A percentile compares a stretch with the other conserved stretches of the same genome.
phyloP scores from a whole-genome alignment of 2,888 invertebrate species.

The Drosophila ezoana region DNA sequence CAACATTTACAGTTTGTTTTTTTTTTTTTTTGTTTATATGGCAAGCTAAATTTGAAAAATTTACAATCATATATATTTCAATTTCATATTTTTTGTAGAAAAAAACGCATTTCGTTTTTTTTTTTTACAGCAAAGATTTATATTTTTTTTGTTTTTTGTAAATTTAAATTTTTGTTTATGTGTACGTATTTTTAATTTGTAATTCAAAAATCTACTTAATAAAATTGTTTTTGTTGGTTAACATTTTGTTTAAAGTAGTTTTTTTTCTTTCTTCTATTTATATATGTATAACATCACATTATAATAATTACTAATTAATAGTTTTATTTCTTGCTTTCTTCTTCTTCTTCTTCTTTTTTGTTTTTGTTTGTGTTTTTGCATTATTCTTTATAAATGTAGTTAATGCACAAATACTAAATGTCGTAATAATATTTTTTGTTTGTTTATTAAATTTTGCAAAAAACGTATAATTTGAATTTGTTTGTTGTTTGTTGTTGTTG shows the following conservation, averaged over 20 bases:
- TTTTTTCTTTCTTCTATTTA: conserved; percentile 32
- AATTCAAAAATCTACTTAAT: conserved; percentile 82
- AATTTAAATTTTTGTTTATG: conserved; percentile 33
- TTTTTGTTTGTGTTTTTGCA: conserved; percentile 11
- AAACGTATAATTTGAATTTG: conserved; percentile 51
- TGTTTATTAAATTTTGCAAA: conserved; percentile 35
- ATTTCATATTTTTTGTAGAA: conserved; percentile 30
- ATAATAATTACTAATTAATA: conserved; percentile 81
- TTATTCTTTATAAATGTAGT: conserved; percentile 57
- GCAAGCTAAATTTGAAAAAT: conserved; percentile 62
- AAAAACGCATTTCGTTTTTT: too few relatives aligned
- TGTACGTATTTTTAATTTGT: conserved; percentile 58
- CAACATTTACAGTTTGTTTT: conserved; percentile 51
- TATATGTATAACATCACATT: conserved; percentile 81
- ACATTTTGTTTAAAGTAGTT: conserved; percentile 61
- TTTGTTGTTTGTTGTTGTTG: conserved; percentile 7
- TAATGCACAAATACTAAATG: conserved; percentile 66
- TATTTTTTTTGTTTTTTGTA: conserved; percentile 4
- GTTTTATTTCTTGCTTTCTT: conserved; percentile 38
- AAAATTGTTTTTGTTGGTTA: conserved; percentile 70
- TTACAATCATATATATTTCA: conserved; percentile 41
- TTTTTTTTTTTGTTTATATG: conserved; percentile 30
- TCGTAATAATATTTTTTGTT: conserved; percentile 75
- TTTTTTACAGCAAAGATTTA: too few relatives aligned
- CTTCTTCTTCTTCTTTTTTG: background rate